These are phyloP conservation scores for Paralvinella palmiformis DNA, from an alignment of 1,140 invertebrate genomes.

Conservation along the genomic window DNA sequence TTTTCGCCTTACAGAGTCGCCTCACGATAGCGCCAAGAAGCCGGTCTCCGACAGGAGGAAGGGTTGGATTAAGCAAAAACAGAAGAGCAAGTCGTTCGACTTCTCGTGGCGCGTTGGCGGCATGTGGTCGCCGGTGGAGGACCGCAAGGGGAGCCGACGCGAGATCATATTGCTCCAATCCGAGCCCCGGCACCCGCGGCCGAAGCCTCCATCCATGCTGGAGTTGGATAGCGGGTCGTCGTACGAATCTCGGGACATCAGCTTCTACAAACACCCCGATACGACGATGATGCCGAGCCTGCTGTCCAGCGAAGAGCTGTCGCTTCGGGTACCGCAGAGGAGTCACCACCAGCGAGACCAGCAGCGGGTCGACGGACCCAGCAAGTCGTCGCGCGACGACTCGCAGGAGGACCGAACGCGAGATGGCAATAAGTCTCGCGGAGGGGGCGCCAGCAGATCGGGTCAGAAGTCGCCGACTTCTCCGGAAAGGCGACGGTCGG, in stretches of 20 bases:
- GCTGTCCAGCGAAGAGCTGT: neutral
- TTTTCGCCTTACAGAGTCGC: too few species aligned
- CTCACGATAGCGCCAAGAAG: too few species aligned
- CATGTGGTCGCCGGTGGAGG: conserved; percentile 16
- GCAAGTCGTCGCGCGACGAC: neutral
- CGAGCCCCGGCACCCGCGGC: neutral
- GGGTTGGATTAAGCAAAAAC: conserved; percentile 16
- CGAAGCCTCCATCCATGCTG: conserved; percentile 11
- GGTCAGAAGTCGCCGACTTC: neutral
- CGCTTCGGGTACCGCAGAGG: neutral
- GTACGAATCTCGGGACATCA: conserved; percentile 8
- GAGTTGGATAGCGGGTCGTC: conserved; percentile 16
- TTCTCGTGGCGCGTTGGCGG: conserved; percentile 15
- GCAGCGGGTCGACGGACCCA: neutral
- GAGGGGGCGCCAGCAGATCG: too few species aligned
- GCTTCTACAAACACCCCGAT: neutral
- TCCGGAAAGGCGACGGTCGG: neutral
- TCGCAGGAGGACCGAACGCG: neutral
- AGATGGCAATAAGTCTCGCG: too few species aligned
- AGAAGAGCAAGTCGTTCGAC: conserved; percentile 16
- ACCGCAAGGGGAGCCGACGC: conserved; percentile 8
- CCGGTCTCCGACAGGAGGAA: conserved; percentile 4
- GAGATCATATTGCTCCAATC: neutral
- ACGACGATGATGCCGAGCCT: neutral
- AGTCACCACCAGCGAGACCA: neutral